Evolutionary conservation across 2,888 invertebrate species (phyloP).

Genomic region (Suillia variegata): DNA sequence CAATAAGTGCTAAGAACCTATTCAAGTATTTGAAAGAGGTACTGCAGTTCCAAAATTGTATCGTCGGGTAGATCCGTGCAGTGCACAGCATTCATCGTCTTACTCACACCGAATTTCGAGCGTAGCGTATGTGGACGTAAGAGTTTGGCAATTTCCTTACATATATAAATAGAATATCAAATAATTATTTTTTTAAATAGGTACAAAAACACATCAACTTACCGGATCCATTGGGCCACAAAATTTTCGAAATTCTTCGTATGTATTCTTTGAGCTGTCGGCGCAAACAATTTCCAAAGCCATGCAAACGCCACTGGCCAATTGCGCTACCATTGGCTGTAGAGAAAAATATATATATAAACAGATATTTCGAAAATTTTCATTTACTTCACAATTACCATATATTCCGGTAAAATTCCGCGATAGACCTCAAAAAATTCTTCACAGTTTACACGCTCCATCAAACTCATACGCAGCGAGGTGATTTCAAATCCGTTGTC

Average conservation of each 20-base stretch:
- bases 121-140: conserved; percentile 83
- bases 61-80: conserved; percentile 93
- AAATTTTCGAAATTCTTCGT: conserved; percentile 78
- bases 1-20: too few relatives aligned
- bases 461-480: conserved; percentile 78
- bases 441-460: conserved; percentile 83
- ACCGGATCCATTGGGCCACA: conserved; percentile 92
- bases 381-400: conserved; percentile 63
- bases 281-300: conserved; percentile 81
- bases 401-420: conserved; percentile 80
- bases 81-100: conserved; percentile 87
- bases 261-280: conserved; percentile 65
- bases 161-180: conserved; percentile 29
- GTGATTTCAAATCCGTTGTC: conserved; percentile 79
- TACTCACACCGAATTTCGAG: conserved; percentile 81
- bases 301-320: conserved; percentile 83
- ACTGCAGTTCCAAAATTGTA: conserved; percentile 80
- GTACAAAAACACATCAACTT: conserved; percentile 50
- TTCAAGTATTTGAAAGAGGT: conserved; percentile 77
- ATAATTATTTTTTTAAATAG: background rate
- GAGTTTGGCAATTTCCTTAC: conserved; percentile 84
- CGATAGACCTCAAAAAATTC: conserved; percentile 94
- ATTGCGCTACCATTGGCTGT: conserved; percentile 83
- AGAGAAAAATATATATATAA: too few relatives aligned
- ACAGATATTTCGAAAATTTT: too few relatives aligned